Evolutionary conservation across 2,797 vertebrate genomes (phyloP), one percentile per base, ranked within the genome.

Genomic region (Sus cebifrons): DNA sequence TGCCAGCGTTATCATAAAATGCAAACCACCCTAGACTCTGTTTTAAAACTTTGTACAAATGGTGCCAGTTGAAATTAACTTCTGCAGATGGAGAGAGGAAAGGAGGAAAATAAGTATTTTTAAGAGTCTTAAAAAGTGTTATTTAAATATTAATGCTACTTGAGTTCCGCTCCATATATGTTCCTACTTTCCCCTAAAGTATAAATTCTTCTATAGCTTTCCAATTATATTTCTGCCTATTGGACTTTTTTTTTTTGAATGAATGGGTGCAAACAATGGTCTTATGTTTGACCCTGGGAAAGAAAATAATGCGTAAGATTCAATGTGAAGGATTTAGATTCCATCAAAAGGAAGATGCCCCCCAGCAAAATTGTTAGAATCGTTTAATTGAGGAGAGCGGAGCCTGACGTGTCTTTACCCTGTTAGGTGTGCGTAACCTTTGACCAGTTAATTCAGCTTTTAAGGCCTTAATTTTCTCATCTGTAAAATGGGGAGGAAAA

Each of bases 1-100:
- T 96, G 71, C 82, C 91, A 79, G 20, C 49, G 18, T 78, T 87
- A 65, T 87, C 97, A 94, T 77, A 95, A 96, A 97, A 97, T 77
- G 62, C 64, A 89, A 93, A 93, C 60, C 20, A 78, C 78, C 3
- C 82, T 73, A 78, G 92, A 44, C 78, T 16, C 56, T 20, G 93
- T 73, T 81, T 94, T 44, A 85, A 79, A 89, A 84, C 94, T 95
- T 87, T 65, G n/a, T 20, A 91, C 89, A 82, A 44, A 77, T 92
- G 16, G 0, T 94, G 44, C 88, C 21, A 20, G 82, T 90, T 85
- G 85, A 94, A 95, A 95, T 52, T 81, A 79, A 29, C 20, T 29
- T 71, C 91, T 95, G 89, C 75, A 91, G 86, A 40, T 73, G 74
- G 77, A 62, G 83, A 68, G 27, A 91, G 29, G 40, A 60, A 16